Conservation (phyloP, 53 echinoderm and acorn worm species). For the Echinometra lucunter region DNA sequence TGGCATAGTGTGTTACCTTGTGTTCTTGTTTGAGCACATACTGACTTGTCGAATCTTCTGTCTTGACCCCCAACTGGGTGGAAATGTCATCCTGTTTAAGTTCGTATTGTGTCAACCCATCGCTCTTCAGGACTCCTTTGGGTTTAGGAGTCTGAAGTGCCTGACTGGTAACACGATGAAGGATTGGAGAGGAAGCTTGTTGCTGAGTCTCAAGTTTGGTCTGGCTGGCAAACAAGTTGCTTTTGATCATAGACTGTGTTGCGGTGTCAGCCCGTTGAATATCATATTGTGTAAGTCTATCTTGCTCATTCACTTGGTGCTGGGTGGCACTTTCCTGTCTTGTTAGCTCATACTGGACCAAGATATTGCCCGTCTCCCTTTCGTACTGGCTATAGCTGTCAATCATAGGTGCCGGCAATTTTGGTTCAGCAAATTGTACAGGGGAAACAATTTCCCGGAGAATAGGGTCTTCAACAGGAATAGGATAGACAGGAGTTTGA, state of each 20-base stretch:
- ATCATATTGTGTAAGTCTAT: slow-evolving; percentile 15
- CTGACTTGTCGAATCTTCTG: slow-evolving; percentile 28
- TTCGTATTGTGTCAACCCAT: slow-evolving; percentile 54
- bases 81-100: slow-evolving; percentile 27
- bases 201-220: slow-evolving; percentile 34
- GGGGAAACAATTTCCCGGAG: not conserved
- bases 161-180: slow-evolving; percentile 21
- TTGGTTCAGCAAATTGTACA: not conserved
- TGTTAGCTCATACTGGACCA: not conserved
- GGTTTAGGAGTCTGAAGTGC: slow-evolving; percentile 57
- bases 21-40: not conserved
- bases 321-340: not conserved
- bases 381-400: slow-evolving; percentile 37
- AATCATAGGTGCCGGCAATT: not conserved
- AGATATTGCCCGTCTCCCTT: not conserved
- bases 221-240: not conserved
- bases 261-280: not conserved
- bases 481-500: not conserved
- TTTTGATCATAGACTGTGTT: not conserved
- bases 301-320: not conserved
- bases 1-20: slow-evolving; percentile 12
- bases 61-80: not conserved
- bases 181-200: slow-evolving; percentile 39
- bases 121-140: not conserved
- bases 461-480: slow-evolving; percentile 10